Conservation (phyloP, 2,888 invertebrate genomes). For the Tetragnatha montana region DNA sequence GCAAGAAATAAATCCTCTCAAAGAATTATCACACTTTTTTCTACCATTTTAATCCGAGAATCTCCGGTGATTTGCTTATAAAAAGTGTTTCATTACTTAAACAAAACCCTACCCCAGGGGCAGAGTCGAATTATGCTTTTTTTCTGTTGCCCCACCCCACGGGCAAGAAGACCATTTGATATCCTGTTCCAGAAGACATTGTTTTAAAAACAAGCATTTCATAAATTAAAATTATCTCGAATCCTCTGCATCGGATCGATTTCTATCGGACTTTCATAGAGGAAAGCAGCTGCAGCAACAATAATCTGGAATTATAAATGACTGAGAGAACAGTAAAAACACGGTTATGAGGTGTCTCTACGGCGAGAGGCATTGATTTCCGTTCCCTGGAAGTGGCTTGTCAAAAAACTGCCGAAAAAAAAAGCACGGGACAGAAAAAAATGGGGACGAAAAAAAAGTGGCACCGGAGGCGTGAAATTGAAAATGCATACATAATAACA, state of each 20-base stretch:
- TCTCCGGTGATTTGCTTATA: neutral
- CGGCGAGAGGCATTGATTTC: conserved; percentile 57
- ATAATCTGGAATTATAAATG: conserved; percentile 65
- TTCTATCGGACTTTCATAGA: conserved; percentile 27
- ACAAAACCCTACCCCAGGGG: neutral
- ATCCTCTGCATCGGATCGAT: conserved; percentile 40
- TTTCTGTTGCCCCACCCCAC: conserved; percentile 27
- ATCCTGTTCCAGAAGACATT: conserved; percentile 8
- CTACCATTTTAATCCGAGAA: neutral
- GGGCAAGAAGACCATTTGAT: neutral
- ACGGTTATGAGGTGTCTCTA: conserved; percentile 39
- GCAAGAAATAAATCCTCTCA: neutral
- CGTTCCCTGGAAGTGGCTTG: conserved; percentile 43
- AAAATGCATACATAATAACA: conserved; percentile 70
- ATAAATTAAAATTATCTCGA: conserved; percentile 59
- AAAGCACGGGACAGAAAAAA: conserved; percentile 15
- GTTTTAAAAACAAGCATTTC: conserved; percentile 48
- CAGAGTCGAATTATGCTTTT: neutral
- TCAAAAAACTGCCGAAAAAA: conserved; percentile 36
- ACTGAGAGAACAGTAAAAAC: conserved; percentile 22
- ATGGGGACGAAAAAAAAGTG: conserved; percentile 12
- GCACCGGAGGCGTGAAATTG: conserved; percentile 59
- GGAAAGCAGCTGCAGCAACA: conserved; percentile 8
- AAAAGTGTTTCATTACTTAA: neutral
- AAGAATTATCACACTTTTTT: neutral